phyloP scores from a whole-genome alignment of 2,113 vertebrate genomes.

The Cettia cetti region DNA sequence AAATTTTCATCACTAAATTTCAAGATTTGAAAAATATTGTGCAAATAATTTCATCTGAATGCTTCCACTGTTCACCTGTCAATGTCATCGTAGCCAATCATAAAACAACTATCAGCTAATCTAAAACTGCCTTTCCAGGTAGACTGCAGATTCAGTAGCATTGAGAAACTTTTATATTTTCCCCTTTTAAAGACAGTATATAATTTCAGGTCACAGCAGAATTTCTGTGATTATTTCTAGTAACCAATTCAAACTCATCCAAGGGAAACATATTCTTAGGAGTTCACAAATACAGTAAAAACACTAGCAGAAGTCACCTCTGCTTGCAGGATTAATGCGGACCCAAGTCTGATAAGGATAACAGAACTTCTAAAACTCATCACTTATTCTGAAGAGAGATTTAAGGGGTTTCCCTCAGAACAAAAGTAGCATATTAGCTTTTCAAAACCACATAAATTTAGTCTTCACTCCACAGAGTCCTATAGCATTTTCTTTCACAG shows the following conservation, averaged over 20 bases:
- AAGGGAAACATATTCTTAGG: not conserved
- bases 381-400: not conserved
- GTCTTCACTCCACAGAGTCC: not conserved
- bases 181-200: not conserved
- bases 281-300: not conserved
- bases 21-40: not conserved
- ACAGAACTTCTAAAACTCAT: not conserved
- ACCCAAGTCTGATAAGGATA: not conserved
- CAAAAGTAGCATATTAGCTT: not conserved
- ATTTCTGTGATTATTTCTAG: not conserved
- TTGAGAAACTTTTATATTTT: not conserved
- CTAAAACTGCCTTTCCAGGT: not conserved
- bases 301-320: not conserved
- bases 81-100: not conserved
- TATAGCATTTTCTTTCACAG: not conserved
- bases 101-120: not conserved
- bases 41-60: not conserved
- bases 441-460: not conserved
- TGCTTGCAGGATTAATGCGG: not conserved
- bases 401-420: not conserved
- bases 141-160: not conserved
- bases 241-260: not conserved
- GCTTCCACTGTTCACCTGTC: not conserved
- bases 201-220: not conserved
- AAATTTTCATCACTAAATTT: not conserved